Percentiles rank a stretch among this genome's conserved stretches.
Evolutionary conservation across 2,888 invertebrate species (phyloP).

Genomic region (Fragum whitleyi): DNA sequence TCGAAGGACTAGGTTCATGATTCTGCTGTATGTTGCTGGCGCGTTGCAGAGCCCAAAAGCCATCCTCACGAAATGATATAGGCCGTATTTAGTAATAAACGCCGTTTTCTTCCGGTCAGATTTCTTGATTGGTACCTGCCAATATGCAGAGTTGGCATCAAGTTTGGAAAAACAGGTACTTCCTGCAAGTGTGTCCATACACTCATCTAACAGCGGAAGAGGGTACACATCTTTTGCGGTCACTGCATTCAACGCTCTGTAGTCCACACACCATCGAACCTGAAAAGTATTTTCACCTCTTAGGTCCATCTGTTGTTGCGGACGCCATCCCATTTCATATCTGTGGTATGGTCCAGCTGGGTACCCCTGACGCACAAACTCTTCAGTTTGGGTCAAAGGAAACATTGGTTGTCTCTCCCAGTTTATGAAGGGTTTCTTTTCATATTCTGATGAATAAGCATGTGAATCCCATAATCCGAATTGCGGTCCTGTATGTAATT

Average conservation of each 20-base stretch:
- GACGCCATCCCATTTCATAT: neutral
- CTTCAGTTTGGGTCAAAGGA: conserved; percentile 5
- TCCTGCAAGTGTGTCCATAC: conserved; percentile 47
- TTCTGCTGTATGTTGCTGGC: conserved; percentile 54
- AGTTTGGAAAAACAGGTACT: conserved; percentile 44
- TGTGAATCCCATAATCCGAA: neutral
- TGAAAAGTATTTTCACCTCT: neutral
- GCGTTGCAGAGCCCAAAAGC: conserved; percentile 62
- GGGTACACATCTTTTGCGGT: conserved; percentile 49
- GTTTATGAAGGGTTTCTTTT: neutral
- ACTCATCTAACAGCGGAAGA: conserved; percentile 45
- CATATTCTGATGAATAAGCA: neutral
- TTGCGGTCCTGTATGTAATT: neutral
- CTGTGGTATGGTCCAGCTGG: conserved; percentile 1
- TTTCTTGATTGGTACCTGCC: conserved; percentile 43
- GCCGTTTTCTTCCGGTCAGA: conserved; percentile 58
- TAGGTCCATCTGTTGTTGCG: neutral
- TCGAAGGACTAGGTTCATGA: conserved; percentile 50
- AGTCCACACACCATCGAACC: conserved; percentile 46
- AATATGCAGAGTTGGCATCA: conserved; percentile 58
- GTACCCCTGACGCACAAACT: conserved; percentile 7
- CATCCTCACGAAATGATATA: conserved; percentile 62
- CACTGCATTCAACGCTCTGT: conserved; percentile 32
- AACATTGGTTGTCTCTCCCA: conserved; percentile 1
- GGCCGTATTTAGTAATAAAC: conserved; percentile 59